phyloP scores from a whole-genome alignment of 2,797 vertebrate species.

The Xiphorhynchus erythropygius region DNA sequence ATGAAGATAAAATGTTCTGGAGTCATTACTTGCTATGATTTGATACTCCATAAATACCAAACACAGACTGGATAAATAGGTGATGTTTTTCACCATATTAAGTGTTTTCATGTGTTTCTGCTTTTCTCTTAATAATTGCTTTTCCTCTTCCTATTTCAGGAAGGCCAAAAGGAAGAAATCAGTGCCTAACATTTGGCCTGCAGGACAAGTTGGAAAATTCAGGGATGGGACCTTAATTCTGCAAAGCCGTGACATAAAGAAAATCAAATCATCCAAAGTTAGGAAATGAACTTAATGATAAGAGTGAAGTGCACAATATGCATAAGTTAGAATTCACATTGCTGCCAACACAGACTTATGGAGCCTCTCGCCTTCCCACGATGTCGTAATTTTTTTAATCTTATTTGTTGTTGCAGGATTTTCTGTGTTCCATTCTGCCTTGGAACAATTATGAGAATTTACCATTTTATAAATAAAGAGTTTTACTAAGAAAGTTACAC shows the following conservation, averaged over 20 bases:
- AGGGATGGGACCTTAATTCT: constrained; percentile 91
- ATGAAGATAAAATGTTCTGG: background rate
- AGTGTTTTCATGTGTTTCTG: background rate
- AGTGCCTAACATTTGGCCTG: constrained; percentile 72
- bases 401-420: background rate
- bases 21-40: background rate
- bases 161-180: constrained; percentile 78
- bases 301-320: background rate
- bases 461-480: constrained; percentile 19
- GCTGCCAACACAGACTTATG: background rate
- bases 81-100: background rate
- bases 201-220: constrained; percentile 91
- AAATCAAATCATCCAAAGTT: constrained; percentile 84
- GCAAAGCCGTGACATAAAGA: constrained; percentile 87
- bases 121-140: background rate
- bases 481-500: background rate
- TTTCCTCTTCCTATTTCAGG: constrained; percentile 62
- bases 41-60: background rate
- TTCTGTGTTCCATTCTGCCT: background rate
- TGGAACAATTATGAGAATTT: background rate
- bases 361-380: background rate
- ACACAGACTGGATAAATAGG: background rate
- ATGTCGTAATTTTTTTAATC: background rate
- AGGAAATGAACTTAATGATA: constrained; percentile 61
- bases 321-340: background rate